These are phyloP conservation scores for Muraenolepis orangiensis DNA, from an alignment of 2,797 vertebrate species.

Conservation along the genomic window DNA sequence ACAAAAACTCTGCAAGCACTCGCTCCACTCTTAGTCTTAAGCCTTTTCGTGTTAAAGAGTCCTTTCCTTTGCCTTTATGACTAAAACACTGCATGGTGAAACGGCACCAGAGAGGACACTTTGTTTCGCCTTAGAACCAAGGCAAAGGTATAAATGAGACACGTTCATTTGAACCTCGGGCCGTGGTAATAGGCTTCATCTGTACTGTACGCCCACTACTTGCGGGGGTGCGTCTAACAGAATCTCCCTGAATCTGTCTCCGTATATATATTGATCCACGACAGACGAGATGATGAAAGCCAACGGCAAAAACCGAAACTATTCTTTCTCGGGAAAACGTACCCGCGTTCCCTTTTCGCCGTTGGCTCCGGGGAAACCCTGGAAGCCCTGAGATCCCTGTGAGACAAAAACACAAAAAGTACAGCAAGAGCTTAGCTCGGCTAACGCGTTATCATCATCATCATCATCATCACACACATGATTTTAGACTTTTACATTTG, in stretches of 20 bases:
- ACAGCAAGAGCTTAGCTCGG: too few relatives aligned
- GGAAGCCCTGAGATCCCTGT: slow-evolving; percentile 93
- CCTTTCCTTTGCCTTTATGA: slow-evolving; percentile 55
- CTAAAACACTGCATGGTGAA: slow-evolving; percentile 42
- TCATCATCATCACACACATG: neutral
- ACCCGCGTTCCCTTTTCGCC: slow-evolving; percentile 98
- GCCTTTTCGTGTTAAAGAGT: slow-evolving; percentile 63
- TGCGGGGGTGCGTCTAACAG: too few relatives aligned
- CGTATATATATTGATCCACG: too few relatives aligned
- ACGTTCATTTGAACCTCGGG: too few relatives aligned
- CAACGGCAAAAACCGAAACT: too few relatives aligned
- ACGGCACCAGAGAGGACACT: slow-evolving; percentile 25
- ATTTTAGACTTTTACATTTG: too few relatives aligned
- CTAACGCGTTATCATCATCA: neutral
- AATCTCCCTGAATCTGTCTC: too few relatives aligned
- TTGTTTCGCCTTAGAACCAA: too few relatives aligned
- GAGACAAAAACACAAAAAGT: slow-evolving; percentile 31
- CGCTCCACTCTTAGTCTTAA: slow-evolving; percentile 35
- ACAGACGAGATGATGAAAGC: too few relatives aligned
- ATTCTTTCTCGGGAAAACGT: slow-evolving; percentile 50
- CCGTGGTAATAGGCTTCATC: too few relatives aligned
- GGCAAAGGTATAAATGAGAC: too few relatives aligned
- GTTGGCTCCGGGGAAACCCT: slow-evolving; percentile 94
- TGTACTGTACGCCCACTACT: too few relatives aligned
- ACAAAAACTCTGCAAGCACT: slow-evolving; percentile 45